Base-by-base conservation (phyloP, 1,140 invertebrate genomes). In the Drosophila kohkoa region DNA sequence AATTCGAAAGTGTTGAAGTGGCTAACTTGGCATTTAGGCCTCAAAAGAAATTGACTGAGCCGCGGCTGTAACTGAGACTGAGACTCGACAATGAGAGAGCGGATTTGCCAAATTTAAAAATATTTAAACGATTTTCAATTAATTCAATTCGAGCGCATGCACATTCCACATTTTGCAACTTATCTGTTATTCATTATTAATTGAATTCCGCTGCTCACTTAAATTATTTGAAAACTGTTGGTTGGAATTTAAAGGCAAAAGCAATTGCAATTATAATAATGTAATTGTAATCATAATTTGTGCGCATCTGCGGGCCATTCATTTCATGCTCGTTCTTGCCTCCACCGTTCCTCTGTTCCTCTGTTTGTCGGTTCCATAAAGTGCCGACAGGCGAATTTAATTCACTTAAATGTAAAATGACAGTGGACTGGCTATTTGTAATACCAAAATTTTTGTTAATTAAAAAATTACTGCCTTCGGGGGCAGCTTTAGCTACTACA, bases 381-480 rank as follows among this genome's bases (percentile, higher is more conserved):
- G 16, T 5, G 59, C 82, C 82, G 45, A 4, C 8, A 43, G 82
- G 76, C 83, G 25, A 79, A 78, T 88, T 89, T 83, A 88, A 88
- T 88, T 83, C 85, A 88, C 85, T 88, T 89, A 81, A 83, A 83
- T 20, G 16, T 8, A 41, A 77, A 60, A 75, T 20, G 55, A 72
- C 35, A 64, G 71, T 62, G 10, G 55, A 45, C 41, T 30, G 75
- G 25, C n/a, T 55, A 60, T 52, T 69, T 62, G 20, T 63, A 74
- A 76, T 68, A 48, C 58, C 46, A 65, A 70, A 73, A 77, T 76
- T 77, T 81, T 83, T 77, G 67, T 73, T 88, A 83, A 88, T 88
- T 88, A 89, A 88, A 76, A 72, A 73, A 81, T 73, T 52, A 57
- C 55, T 62, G 74, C 68, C 60, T 45, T 28, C 20, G 55, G 57